Percentiles rank a stretch among this genome's conserved stretches.
phyloP scores from a whole-genome alignment of 1,140 invertebrate genomes.

The Brachionus sp. region DNA sequence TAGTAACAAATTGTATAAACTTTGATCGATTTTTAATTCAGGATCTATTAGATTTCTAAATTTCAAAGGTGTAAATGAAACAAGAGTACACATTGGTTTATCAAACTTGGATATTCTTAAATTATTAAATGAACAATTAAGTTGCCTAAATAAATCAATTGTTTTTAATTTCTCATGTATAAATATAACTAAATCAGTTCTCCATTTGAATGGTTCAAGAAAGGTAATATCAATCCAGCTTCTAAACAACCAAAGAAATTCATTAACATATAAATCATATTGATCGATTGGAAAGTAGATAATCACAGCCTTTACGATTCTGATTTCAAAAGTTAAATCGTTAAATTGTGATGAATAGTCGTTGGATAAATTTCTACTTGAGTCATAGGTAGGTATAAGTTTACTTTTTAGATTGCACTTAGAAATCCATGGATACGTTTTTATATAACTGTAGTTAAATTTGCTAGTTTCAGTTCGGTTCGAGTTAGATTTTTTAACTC shows the following conservation, averaged over 20 bases:
- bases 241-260: conserved; percentile 35
- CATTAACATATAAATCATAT: neutral
- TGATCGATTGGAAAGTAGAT: conserved; percentile 6
- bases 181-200: conserved; percentile 39
- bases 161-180: neutral
- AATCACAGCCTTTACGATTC: neutral
- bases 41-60: neutral
- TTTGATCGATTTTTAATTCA: neutral
- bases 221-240: conserved; percentile 29
- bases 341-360: neutral
- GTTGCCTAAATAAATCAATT: neutral
- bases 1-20: neutral
- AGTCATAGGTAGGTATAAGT: neutral
- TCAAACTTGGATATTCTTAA: neutral
- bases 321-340: neutral
- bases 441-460: neutral
- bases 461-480: neutral
- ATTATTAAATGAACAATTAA: conserved; percentile 30
- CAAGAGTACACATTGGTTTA: conserved; percentile 32
- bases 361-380: neutral
- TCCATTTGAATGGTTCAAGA: conserved; percentile 17
- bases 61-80: neutral
- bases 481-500: neutral
- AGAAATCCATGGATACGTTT: neutral
- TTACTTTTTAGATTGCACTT: neutral